Evolutionary conservation across 2,797 vertebrate genomes (phyloP), one percentile per base, ranked within the genome.

Genomic region (Neosilurus hyrtlii): DNA sequence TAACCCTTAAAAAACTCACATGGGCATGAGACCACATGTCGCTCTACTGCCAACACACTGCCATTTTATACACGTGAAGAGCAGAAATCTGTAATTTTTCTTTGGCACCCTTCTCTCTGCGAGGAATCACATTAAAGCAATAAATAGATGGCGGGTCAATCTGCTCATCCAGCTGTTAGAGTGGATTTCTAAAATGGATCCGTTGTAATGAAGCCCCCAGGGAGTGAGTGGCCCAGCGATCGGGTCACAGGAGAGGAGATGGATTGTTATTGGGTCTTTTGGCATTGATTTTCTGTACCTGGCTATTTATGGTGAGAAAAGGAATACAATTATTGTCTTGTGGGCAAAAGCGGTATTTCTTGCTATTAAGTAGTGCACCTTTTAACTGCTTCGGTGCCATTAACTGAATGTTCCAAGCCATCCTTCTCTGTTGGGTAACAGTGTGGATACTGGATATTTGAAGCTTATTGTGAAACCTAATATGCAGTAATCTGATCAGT

Each of bases 251-350:
- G 85, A 85, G 82, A 62, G 83, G 61, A 86, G 85, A 89, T 70
- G 22, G 85, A 87, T 87, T 82, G 84, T 80, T 85, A 86, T 87
- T 86, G 75, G 83, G 83, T 85, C 30, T 66, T 68, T 26, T 57
- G 3, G 20, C 75, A 89, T 88, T 79, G 88, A 89, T 88, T 88
- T 89, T 83, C 83, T 65, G 62, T 86, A 87, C 75, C 67, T 84
- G 82, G 83, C 67, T 85, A 87, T 89, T 89, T 89, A 89, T 61
- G 16, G 77, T 61, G 63, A 82, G 82, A 65, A 68, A 84, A 79
- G 83, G 87, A 87, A 88, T 88, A 88, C 86, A 86, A 87, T 87
- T 84, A 87, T 89, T 86, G 75, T 88, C 86, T 86, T 82, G 67
- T 37, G 30, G 87, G 75, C 71, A 85, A 84, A 85, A 83, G 79